These are phyloP conservation scores for Eilema caniola DNA, from an alignment of 2,888 invertebrate genomes.

Conservation along the genomic window DNA sequence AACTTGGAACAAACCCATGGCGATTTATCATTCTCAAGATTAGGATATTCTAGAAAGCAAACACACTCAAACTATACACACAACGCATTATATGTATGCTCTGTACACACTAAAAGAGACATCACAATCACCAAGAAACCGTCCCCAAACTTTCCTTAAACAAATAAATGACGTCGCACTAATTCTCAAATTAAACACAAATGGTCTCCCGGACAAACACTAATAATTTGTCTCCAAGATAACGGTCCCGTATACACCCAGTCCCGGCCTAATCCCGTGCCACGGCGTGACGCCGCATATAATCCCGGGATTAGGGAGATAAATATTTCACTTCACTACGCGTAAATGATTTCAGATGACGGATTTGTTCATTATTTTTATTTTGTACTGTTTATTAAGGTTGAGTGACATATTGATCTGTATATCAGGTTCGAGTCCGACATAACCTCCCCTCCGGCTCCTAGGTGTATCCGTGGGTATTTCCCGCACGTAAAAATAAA, in stretches of 20 bases:
- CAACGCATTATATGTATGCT: background rate
- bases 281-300: slow-evolving; percentile 50
- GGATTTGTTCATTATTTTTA: slow-evolving; percentile 21
- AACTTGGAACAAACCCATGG: too few species aligned
- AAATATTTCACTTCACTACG: slow-evolving; percentile 51
- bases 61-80: background rate
- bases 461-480: too few species aligned
- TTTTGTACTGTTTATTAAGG: background rate
- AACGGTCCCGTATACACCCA: slow-evolving; percentile 42
- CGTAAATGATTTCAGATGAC: slow-evolving; percentile 36
- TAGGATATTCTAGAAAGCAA: background rate
- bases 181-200: slow-evolving; percentile 54
- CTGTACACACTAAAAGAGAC: slow-evolving; percentile 4
- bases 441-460: too few species aligned
- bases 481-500: too few species aligned
- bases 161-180: slow-evolving; percentile 47
- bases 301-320: slow-evolving; percentile 57
- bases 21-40: too few species aligned
- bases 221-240: slow-evolving; percentile 57
- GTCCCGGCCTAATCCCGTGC: slow-evolving; percentile 46
- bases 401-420: background rate
- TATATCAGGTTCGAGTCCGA: too few species aligned
- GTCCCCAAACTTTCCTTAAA: slow-evolving; percentile 32
- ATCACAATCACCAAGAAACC: slow-evolving; percentile 21
- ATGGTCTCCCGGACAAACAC: slow-evolving; percentile 43